Conservation (phyloP, 2,888 invertebrate species). For the Glyphotaelius pellucidus region DNA sequence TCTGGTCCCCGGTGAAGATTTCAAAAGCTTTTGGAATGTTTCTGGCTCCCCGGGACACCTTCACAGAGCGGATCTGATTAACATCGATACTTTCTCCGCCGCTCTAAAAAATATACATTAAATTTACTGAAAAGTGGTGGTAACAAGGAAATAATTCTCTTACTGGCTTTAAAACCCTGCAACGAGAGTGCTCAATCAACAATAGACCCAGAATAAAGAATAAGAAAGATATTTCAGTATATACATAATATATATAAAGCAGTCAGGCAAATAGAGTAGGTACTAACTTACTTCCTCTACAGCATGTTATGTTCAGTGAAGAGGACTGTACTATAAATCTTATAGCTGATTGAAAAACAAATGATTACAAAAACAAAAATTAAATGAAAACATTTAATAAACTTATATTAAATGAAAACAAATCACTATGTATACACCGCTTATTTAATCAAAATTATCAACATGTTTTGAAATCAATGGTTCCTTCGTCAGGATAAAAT, state of each 20-base stretch:
- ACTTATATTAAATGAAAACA: no score
- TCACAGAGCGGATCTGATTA: constrained; percentile 95
- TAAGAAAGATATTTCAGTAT: neutral
- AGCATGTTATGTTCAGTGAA: neutral
- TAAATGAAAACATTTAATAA: no score
- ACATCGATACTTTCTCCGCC: constrained; percentile 93
- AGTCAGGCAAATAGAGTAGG: neutral
- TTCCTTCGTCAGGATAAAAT: no score
- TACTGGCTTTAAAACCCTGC: neutral
- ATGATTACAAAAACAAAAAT: no score
- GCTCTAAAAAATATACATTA: constrained; percentile 78
- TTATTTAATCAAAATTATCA: no score
- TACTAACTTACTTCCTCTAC: neutral
- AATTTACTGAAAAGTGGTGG: neutral
- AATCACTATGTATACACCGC: no score
- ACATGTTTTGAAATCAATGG: no score
- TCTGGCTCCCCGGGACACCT: constrained; percentile 92
- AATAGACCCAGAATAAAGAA: neutral
- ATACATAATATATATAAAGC: neutral
- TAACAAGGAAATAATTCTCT: neutral
- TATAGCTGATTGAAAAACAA: neutral
- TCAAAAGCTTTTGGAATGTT: constrained; percentile 98
- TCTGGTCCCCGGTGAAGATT: constrained; percentile 96
- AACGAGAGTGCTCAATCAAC: neutral
- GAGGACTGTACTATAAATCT: neutral